These are phyloP conservation scores for pig (Sus scrofa) DNA, from an alignment of 2,113 vertebrate species.

Conservation along the genomic window DNA sequence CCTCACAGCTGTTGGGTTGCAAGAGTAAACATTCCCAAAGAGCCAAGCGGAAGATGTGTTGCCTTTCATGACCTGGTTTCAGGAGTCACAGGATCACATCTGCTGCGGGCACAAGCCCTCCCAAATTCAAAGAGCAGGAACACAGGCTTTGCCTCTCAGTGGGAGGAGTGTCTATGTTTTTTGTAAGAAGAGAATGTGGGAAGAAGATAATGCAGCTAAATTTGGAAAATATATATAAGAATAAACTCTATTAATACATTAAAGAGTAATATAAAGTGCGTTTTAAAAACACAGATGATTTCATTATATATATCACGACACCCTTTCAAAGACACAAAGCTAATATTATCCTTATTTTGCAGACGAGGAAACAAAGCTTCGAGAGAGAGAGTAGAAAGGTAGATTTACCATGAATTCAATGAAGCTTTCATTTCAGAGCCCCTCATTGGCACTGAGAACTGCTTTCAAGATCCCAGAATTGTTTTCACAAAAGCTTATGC, in stretches of 20 bases:
- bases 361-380: not conserved
- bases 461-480: not conserved
- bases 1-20: not conserved
- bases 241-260: not conserved
- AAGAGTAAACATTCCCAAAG: not conserved
- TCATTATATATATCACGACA: not conserved
- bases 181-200: not conserved
- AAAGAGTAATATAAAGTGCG: not conserved
- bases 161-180: not conserved
- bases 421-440: not conserved
- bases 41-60: not conserved
- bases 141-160: not conserved
- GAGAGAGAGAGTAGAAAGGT: not conserved
- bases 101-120: not conserved
- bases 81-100: not conserved
- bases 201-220: not conserved
- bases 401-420: not conserved
- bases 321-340: not conserved
- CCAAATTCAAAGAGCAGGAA: not conserved
- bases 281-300: not conserved
- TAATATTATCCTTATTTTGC: not conserved
- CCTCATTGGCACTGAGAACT: not conserved
- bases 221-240: not conserved
- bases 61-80: not conserved
- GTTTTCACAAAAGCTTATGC: not conserved